A percentile compares a stretch with the other conserved stretches of the same genome.
Evolutionary conservation across 2,797 vertebrate species (phyloP).

Genomic region (Bufotes viridis): DNA sequence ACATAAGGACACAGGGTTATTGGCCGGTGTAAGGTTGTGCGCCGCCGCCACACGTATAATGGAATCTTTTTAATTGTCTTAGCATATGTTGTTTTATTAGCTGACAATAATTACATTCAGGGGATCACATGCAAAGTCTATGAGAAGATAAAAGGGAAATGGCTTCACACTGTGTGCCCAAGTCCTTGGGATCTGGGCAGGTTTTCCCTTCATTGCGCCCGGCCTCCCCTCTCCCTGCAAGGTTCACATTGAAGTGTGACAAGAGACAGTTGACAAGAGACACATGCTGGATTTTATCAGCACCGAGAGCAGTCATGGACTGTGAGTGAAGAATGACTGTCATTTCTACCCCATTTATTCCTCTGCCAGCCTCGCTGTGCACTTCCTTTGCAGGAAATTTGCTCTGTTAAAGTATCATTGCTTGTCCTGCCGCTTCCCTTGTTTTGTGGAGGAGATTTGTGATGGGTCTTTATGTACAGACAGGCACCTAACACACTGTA

Average conservation of each 20-base stretch:
- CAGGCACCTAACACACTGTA: conserved; percentile 68
- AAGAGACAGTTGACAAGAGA: conserved; percentile 87
- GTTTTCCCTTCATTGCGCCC: conserved; percentile 96
- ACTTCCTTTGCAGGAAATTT: conserved; percentile 76
- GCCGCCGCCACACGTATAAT: conserved; percentile 85
- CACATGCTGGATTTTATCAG: conserved; percentile 89
- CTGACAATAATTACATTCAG: conserved; percentile 99
- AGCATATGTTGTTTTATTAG: conserved; percentile 99
- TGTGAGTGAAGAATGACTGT: conserved; percentile 88
- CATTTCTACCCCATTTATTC: conserved; percentile 93
- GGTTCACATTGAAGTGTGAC: conserved; percentile 92
- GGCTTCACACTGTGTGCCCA: conserved; percentile 99
- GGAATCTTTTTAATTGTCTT: conserved; percentile 99
- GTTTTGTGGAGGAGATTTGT: conserved; percentile 64
- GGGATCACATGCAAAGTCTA: conserved; percentile 98
- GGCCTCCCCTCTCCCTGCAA: conserved; percentile 85
- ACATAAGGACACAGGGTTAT: conserved; percentile 44
- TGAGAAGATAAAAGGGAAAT: conserved; percentile 97
- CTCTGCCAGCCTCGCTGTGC: conserved; percentile 76
- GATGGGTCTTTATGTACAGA: conserved; percentile 72
- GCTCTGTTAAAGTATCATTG: conserved; percentile 71
- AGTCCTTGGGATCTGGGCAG: conserved; percentile 92
- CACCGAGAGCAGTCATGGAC: conserved; percentile 83
- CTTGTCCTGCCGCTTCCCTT: conserved; percentile 64
- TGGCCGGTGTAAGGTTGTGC: conserved; percentile 32